Conservation (phyloP, 2,113 vertebrate genomes). For the Phalacrocorax aristotelis region DNA sequence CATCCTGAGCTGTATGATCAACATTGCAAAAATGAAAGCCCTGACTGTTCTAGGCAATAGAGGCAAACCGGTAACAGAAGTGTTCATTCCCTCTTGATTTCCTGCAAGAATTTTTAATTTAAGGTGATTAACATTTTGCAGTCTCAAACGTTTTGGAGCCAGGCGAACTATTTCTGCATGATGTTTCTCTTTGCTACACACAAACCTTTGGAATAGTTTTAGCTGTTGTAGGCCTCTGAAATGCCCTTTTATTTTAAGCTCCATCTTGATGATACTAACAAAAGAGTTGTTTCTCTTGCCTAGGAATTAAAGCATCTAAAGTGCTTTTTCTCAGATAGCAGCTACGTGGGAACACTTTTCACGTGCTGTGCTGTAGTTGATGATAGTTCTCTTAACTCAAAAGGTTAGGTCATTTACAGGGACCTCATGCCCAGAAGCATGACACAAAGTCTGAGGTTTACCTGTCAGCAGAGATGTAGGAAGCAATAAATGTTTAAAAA, state of each 20-base stretch:
- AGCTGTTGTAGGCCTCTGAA: background rate
- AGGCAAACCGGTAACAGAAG: background rate
- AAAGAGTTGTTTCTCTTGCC: conserved; percentile 48
- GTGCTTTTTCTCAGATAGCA: background rate
- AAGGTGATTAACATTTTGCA: background rate
- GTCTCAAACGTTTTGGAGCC: background rate
- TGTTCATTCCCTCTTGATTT: background rate
- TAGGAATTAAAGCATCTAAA: background rate
- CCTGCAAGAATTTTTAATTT: background rate
- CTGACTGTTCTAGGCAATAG: background rate
- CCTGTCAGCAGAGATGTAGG: conserved; percentile 20
- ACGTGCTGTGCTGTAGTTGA: conserved; percentile 22
- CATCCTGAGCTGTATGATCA: background rate
- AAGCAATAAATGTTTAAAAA: conserved; percentile 38
- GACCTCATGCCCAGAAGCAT: conserved; percentile 4
- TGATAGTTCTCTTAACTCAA: background rate
- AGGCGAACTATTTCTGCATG: background rate
- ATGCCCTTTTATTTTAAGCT: conserved; percentile 4
- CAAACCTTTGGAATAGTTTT: background rate
- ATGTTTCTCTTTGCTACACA: background rate
- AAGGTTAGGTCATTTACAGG: background rate
- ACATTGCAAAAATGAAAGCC: background rate
- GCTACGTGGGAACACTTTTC: background rate
- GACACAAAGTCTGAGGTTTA: background rate
- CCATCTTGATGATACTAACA: background rate